These are phyloP conservation scores for Zaprionus nigranus DNA, from an alignment of 1,140 invertebrate genomes.

Conservation along the genomic window DNA sequence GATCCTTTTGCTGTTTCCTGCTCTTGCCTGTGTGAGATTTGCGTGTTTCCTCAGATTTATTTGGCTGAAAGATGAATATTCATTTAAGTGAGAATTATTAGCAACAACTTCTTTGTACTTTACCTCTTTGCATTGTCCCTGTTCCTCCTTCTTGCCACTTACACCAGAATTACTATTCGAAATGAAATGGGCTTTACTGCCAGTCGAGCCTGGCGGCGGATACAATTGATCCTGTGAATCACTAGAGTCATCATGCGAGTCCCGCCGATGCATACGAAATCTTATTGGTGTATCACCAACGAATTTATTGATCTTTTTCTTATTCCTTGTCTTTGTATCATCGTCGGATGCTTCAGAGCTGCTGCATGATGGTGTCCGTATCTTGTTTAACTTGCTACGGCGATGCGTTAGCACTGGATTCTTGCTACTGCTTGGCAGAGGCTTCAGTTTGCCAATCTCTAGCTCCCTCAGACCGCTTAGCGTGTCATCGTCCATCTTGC, in stretches of 20 bases:
- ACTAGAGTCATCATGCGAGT: slow-evolving; percentile 92
- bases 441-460: slow-evolving; percentile 85
- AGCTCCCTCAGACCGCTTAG: slow-evolving; percentile 71
- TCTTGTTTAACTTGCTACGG: slow-evolving; percentile 90
- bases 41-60: slow-evolving; percentile 75
- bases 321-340: slow-evolving; percentile 93
- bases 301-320: slow-evolving; percentile 90
- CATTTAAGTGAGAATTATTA: background rate
- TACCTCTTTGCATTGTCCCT: slow-evolving; percentile 74
- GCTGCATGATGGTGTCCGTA: slow-evolving; percentile 93
- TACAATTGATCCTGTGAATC: slow-evolving; percentile 89
- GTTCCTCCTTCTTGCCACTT: slow-evolving; percentile 73
- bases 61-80: slow-evolving; percentile 40
- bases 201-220: slow-evolving; percentile 76
- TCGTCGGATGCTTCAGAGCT: slow-evolving; percentile 96
- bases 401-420: slow-evolving; percentile 85
- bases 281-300: slow-evolving; percentile 85
- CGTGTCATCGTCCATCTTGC: slow-evolving; percentile 67
- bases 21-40: slow-evolving; percentile 77
- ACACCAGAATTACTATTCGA: slow-evolving; percentile 65
- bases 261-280: slow-evolving; percentile 87
- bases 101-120: background rate
- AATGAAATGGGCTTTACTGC: slow-evolving; percentile 58
- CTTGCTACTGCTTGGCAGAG: slow-evolving; percentile 86
- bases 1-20: slow-evolving; percentile 71